phyloP scores from a whole-genome alignment of 2,113 vertebrate genomes.

The Platichthys flesus region DNA sequence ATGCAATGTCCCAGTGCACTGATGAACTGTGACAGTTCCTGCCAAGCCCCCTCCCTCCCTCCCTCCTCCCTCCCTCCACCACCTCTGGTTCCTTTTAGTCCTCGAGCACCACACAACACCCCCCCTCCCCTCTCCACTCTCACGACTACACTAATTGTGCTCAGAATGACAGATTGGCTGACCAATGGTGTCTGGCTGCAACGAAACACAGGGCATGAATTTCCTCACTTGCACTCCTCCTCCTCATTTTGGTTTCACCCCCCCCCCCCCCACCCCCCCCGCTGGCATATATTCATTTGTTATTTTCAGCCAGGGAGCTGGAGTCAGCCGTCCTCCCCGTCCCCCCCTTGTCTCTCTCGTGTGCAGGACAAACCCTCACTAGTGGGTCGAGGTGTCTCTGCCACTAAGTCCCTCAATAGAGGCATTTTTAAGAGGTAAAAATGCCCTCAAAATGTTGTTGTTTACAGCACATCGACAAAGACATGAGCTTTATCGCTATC shows the following conservation, averaged over 20 bases:
- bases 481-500: no score
- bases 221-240: slow-evolving; percentile 8
- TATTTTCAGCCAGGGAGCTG: slow-evolving; percentile 63
- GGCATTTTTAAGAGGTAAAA: neutral
- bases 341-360: neutral
- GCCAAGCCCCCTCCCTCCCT: slow-evolving; percentile 34
- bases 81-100: slow-evolving; percentile 46
- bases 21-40: slow-evolving; percentile 77
- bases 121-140: slow-evolving; percentile 2
- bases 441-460: no score
- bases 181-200: slow-evolving; percentile 57
- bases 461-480: no score
- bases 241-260: slow-evolving; percentile 4
- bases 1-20: slow-evolving; percentile 64
- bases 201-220: slow-evolving; percentile 36
- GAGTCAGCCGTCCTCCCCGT: slow-evolving; percentile 58
- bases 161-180: slow-evolving; percentile 56
- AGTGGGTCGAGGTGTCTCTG: neutral
- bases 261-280: neutral
- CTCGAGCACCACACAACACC: slow-evolving; percentile 23
- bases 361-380: neutral
- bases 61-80: slow-evolving; percentile 2
- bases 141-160: slow-evolving; percentile 58
- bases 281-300: slow-evolving; percentile 54
- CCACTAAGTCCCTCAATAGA: neutral